Percentiles rank a stretch among this genome's conserved stretches.
Evolutionary conservation across 64 coral and sea anemone genomes (phyloP).

Genomic region (Anthopleura sola): DNA sequence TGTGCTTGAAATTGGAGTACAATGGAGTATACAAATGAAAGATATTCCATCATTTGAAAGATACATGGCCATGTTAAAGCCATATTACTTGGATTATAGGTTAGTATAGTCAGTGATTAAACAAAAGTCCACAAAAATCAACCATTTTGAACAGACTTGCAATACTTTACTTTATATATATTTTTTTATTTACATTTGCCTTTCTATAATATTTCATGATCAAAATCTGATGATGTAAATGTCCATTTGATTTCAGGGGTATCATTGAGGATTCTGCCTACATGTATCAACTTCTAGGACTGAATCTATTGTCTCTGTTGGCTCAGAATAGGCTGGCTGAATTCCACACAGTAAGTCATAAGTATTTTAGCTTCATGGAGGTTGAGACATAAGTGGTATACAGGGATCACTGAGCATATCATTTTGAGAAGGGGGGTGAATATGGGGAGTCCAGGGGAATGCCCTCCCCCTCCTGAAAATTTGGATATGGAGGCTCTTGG

Average conservation of each 20-base stretch:
- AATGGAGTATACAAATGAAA: conserved; percentile 93
- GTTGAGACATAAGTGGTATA: neutral
- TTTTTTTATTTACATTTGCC: too few relatives aligned
- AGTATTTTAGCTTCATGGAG: neutral
- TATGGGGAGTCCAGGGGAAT: too few relatives aligned
- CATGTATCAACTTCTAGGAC: conserved; percentile 90
- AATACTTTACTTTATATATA: neutral
- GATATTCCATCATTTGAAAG: conserved; percentile 99
- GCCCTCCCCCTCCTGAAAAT: too few relatives aligned
- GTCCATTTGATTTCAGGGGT: conserved; percentile 45
- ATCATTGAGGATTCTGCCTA: conserved; percentile 91
- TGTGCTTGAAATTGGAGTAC: conserved; percentile 97
- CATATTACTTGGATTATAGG: conserved; percentile 97
- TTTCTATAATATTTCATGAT: too few relatives aligned
- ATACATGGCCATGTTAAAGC: conserved; percentile 99
- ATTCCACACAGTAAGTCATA: conserved; percentile 90
- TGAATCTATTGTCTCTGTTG: conserved; percentile 90
- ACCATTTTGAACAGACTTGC: too few relatives aligned
- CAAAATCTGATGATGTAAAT: neutral
- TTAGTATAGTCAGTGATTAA: too few relatives aligned
- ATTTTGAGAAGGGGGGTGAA: too few relatives aligned
- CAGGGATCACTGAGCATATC: too few relatives aligned
- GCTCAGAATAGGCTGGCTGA: conserved; percentile 98
- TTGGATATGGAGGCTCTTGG: too few relatives aligned
- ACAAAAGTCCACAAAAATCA: too few relatives aligned